phyloP scores from a whole-genome alignment of 2,113 vertebrate genomes.

The Thalassoma bifasciatum region DNA sequence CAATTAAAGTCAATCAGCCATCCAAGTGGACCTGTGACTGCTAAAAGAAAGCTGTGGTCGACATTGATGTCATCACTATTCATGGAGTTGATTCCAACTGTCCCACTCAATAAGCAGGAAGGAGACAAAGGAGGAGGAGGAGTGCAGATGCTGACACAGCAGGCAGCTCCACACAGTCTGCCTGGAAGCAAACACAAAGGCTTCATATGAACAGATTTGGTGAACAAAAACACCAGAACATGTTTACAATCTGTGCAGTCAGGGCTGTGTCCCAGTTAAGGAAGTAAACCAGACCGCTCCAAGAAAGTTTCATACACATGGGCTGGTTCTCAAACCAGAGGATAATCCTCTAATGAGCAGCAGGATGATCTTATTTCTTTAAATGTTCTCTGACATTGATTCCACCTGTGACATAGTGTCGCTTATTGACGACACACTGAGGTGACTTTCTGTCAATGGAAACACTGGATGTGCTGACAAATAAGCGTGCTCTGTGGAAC shows the following conservation, averaged over 20 bases:
- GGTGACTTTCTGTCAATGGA: neutral
- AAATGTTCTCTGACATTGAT: neutral
- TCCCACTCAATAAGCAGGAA: slow-evolving; percentile 14
- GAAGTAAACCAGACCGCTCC: neutral
- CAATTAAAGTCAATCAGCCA: slow-evolving; percentile 55
- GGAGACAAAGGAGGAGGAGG: neutral
- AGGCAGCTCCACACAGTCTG: slow-evolving; percentile 1
- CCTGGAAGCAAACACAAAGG: neutral
- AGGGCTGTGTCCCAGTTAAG: neutral
- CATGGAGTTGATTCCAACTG: slow-evolving; percentile 35
- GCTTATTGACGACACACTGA: neutral
- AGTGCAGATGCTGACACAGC: neutral
- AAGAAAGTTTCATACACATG: neutral
- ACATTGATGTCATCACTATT: slow-evolving; percentile 43
- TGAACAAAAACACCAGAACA: neutral
- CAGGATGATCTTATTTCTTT: neutral
- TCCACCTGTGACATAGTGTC: neutral
- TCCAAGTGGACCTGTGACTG: slow-evolving; percentile 21
- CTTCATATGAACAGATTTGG: neutral
- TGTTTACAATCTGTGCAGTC: neutral
- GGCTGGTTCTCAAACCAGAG: neutral
- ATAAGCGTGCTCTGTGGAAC: neutral
- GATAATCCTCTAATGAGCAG: neutral
- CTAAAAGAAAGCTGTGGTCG: slow-evolving; percentile 8
- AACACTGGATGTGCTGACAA: neutral